Conservation (phyloP, 2,888 invertebrate genomes). For the Uloborus plumipes region DNA sequence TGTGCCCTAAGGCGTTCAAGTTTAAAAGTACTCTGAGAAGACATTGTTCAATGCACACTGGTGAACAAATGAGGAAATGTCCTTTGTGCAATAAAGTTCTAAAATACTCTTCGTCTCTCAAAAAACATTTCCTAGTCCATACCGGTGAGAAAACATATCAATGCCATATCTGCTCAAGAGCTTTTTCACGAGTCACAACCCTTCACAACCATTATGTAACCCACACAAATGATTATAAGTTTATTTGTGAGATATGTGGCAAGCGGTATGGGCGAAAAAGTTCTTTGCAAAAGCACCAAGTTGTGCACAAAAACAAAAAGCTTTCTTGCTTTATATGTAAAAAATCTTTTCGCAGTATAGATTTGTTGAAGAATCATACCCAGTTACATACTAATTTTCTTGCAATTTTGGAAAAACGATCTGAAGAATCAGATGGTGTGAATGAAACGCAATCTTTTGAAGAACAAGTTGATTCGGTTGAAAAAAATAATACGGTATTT, state of each 20-base stretch:
- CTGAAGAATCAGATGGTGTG: no score
- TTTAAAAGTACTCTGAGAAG: not conserved
- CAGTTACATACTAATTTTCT: no score
- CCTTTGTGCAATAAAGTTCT: not conserved
- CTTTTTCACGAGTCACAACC: not conserved
- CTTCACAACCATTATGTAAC: not conserved
- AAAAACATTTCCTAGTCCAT: conserved; percentile 1
- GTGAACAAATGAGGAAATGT: not conserved
- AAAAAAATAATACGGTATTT: no score
- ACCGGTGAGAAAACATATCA: conserved; percentile 1
- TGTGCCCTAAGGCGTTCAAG: conserved; percentile 4
- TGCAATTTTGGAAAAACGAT: no score
- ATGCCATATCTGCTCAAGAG: not conserved
- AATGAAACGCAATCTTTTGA: no score
- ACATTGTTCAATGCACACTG: conserved; percentile 13
- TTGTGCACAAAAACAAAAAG: no score
- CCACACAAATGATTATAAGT: not conserved
- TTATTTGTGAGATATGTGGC: not conserved
- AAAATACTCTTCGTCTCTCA: not conserved
- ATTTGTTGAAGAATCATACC: no score
- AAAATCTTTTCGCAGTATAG: no score
- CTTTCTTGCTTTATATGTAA: no score
- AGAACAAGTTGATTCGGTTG: no score
- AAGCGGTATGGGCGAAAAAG: conserved; percentile 8
- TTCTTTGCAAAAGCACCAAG: conserved; percentile 3